These are phyloP conservation scores for Propithecus deckenii DNA, from an alignment of 2,797 vertebrate species.

Conservation along the genomic window DNA sequence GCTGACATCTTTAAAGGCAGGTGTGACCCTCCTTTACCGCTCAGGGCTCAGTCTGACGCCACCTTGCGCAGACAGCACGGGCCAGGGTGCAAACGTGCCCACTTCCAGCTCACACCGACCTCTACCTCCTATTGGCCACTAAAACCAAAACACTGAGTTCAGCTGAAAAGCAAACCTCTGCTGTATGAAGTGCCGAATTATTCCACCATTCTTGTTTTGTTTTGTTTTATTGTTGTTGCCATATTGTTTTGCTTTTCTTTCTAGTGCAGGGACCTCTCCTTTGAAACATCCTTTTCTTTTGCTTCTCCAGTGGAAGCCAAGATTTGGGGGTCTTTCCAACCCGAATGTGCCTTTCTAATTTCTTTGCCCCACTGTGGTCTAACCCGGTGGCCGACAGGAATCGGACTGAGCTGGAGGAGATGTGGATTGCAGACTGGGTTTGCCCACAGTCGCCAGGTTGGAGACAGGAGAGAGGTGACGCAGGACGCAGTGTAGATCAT, in stretches of 20 bases:
- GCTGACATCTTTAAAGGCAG: neutral
- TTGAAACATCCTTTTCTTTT: neutral
- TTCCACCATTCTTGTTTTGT: neutral
- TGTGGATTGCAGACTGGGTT: neutral
- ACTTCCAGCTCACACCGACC: neutral
- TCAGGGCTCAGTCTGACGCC: neutral
- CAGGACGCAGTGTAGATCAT: neutral
- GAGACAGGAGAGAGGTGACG: neutral
- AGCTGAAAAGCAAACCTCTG: neutral
- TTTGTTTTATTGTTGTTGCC: neutral
- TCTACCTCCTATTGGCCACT: neutral
- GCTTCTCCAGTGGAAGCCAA: neutral
- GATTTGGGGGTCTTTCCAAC: neutral
- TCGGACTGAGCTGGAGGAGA: neutral
- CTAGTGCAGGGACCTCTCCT: neutral
- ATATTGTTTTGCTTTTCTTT: neutral
- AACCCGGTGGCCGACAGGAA: neutral
- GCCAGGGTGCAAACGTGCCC: conserved; percentile 28
- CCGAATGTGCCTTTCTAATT: neutral
- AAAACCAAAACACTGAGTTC: neutral
- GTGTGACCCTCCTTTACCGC: neutral
- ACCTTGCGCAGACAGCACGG: neutral
- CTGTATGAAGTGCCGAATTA: neutral
- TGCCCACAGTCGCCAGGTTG: neutral
- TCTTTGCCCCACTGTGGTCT: neutral